phyloP scores from a whole-genome alignment of 2,888 invertebrate species.

The Nomada flava region DNA sequence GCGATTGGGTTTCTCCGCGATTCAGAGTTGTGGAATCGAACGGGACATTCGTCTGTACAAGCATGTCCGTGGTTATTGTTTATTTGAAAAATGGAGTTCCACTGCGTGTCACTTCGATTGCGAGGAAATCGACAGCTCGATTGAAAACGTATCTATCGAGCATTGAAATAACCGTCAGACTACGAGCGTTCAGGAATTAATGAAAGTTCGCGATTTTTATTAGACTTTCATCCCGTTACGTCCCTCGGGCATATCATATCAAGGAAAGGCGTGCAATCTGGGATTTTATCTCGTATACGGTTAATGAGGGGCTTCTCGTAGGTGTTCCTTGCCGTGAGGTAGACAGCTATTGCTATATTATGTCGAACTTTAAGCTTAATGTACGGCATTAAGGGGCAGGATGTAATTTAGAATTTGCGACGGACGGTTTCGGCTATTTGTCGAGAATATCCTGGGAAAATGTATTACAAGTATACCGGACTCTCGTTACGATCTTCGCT shows the following conservation, averaged over 20 bases:
- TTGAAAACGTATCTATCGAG: not conserved
- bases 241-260: not conserved
- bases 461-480: slow-evolving; percentile 45
- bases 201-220: slow-evolving; percentile 34
- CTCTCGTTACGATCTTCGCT: slow-evolving; percentile 8
- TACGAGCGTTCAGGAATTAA: slow-evolving; percentile 8
- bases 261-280: slow-evolving; percentile 29
- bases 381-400: slow-evolving; percentile 34
- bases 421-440: slow-evolving; percentile 49
- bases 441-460: slow-evolving; percentile 41
- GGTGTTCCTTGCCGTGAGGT: slow-evolving; percentile 49
- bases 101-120: not conserved
- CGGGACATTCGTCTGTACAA: not conserved
- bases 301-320: slow-evolving; percentile 57
- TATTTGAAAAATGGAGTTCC: not conserved
- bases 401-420: slow-evolving; percentile 55
- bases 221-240: slow-evolving; percentile 35
- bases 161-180: not conserved
- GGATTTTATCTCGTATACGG: slow-evolving; percentile 54
- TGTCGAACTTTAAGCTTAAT: slow-evolving; percentile 47
- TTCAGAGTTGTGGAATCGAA: no score
- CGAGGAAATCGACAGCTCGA: not conserved
- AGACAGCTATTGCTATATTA: slow-evolving; percentile 52
- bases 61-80: not conserved
- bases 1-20: not conserved